Conservation (phyloP, 2,113 vertebrate species). For the Mohoua ochrocephala region DNA sequence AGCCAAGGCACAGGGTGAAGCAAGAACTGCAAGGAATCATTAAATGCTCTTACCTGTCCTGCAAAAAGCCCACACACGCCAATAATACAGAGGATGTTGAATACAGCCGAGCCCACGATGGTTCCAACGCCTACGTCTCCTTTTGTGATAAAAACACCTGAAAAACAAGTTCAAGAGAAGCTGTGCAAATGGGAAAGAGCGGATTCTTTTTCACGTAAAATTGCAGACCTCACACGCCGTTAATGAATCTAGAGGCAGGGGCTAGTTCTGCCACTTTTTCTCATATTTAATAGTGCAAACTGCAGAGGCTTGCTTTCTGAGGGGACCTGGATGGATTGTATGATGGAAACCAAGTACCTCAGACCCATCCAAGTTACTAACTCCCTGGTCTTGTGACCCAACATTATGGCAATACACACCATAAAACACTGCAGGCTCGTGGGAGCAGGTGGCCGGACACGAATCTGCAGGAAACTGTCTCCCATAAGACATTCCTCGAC, state of each 20-base stretch:
- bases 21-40: background rate
- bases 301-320: background rate
- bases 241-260: background rate
- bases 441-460: background rate
- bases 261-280: background rate
- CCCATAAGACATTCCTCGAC: background rate
- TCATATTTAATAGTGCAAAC: background rate
- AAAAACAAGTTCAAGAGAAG: conserved; percentile 39
- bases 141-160: conserved; percentile 98
- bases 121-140: conserved; percentile 96
- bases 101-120: conserved; percentile 96
- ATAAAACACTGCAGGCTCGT: background rate
- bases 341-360: background rate
- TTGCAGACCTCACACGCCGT: background rate
- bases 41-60: conserved; percentile 81
- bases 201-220: background rate
- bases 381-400: background rate
- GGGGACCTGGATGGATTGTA: background rate
- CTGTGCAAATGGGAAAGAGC: background rate
- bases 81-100: conserved; percentile 97
- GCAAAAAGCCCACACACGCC: conserved; percentile 95
- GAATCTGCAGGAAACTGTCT: background rate
- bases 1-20: background rate
- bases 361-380: background rate
- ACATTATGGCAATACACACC: background rate